Base-by-base conservation (phyloP, 2,113 vertebrate species). In the Gavialis gangeticus region DNA sequence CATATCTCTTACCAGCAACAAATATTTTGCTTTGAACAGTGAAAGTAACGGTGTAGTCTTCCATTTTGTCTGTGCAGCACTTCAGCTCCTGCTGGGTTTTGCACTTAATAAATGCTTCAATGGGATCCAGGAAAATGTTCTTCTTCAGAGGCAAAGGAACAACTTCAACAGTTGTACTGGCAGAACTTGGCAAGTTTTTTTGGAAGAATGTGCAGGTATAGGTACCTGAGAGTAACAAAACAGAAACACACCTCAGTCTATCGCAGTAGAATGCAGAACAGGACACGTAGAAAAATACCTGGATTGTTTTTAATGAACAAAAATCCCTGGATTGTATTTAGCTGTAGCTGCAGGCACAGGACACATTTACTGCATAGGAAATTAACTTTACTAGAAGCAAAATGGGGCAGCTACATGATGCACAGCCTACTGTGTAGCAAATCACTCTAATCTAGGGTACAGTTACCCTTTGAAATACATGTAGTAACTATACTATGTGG, bases 141-240 rank as follows among this genome's bases (percentile, higher is more conserved):
- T 85, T 9, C 34, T 79, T 84, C 24, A 91, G 93, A 34, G 97
- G 98, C 91, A 98, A 91, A 1, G 96, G 28, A 85, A 97, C 1
- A 56, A 98, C 79, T 1, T 67, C 2, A 6, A 98, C 57, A 3
- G 94, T 91, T 63, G 75, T 1, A 11, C 60, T 97, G 27, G 95
- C 93, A 4, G 97, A 87, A 19, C 96, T 98, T 14, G 91, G 77
- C 27, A 95, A 21, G 25, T 27, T 17, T 27, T 93, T 95, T n/a
- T 97, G 97, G 77, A 57, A 96, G 90, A 98, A 97, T 15, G 97
- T 92, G 63, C 98, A 98, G 46, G 87, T 90, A 87, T 98, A 98
- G 79, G 71, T 98, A 69, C 98, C 98, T 98, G 88, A 84, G 85
- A 88, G 63, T 59, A 96, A 85, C 3, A 15, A 91, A 85, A 83